Evolutionary conservation across 2,113 vertebrate species (phyloP).

Genomic region (Phylloscopus trochilus): DNA sequence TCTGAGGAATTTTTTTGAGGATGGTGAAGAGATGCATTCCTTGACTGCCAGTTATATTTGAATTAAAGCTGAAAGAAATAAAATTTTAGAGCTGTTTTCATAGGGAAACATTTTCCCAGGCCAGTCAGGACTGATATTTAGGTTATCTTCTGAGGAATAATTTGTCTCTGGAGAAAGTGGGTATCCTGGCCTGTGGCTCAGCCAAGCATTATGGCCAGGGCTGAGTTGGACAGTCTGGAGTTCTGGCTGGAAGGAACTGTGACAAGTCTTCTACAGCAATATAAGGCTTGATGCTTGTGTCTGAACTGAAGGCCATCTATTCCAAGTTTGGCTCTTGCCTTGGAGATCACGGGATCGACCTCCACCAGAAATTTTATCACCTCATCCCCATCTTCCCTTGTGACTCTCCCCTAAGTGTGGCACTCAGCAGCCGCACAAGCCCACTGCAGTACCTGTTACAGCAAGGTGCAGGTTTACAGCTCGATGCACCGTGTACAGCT

Average conservation of each 20-base stretch:
- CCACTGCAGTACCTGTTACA: neutral
- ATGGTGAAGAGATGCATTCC: neutral
- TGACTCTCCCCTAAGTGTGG: neutral
- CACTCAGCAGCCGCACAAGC: neutral
- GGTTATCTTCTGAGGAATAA: neutral
- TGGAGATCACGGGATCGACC: rapidly evolving
- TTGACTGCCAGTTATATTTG: neutral
- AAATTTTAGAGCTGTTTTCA: neutral
- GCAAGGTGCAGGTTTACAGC: rapidly evolving
- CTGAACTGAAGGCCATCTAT: neutral
- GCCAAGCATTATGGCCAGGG: neutral
- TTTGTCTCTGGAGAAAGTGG: neutral
- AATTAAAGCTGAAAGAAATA: neutral
- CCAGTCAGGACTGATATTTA: neutral
- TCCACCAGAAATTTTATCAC: neutral
- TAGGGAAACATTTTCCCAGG: neutral
- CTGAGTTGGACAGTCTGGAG: neutral
- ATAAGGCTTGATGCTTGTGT: neutral
- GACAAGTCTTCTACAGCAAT: neutral
- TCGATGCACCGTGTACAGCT: rapidly evolving
- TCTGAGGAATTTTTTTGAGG: too few species aligned
- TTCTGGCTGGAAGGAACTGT: rapidly evolving
- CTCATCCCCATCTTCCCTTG: neutral
- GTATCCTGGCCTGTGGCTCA: neutral
- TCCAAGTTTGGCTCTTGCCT: neutral